Conservation (phyloP, 2,797 vertebrate species). For the Fundulus diaphanus region DNA sequence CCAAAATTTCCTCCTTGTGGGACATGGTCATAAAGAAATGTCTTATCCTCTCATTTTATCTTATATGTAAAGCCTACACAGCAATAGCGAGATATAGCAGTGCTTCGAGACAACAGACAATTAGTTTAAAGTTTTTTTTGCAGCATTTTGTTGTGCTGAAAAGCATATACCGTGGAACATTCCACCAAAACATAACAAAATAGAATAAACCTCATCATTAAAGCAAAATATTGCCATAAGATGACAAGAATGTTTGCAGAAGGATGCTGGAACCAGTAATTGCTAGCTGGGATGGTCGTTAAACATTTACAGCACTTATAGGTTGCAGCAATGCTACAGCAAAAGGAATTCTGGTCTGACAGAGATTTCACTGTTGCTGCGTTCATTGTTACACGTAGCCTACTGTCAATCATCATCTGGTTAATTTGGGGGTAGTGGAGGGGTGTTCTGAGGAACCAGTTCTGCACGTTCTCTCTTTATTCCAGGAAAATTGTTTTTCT, state of each 20-base stretch:
- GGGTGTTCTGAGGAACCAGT: neutral
- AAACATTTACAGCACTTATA: constrained; percentile 36
- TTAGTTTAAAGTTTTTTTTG: too few species aligned
- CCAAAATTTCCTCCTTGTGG: too few species aligned
- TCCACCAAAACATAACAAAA: too few species aligned
- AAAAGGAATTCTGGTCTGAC: constrained; percentile 16
- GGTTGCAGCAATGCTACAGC: neutral
- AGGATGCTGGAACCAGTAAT: constrained; percentile 17
- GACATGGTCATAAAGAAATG: too few species aligned
- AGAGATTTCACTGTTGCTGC: neutral
- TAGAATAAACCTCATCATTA: neutral
- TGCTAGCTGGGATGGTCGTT: constrained; percentile 27
- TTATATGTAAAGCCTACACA: too few species aligned
- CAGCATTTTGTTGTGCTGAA: too few species aligned
- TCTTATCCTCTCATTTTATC: too few species aligned
- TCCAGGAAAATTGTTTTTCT: neutral
- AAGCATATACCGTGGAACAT: too few species aligned
- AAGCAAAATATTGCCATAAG: constrained; percentile 11
- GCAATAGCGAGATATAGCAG: too few species aligned
- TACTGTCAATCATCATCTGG: neutral
- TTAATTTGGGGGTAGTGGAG: neutral
- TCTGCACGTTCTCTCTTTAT: neutral
- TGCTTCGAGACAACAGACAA: too few species aligned
- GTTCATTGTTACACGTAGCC: neutral
- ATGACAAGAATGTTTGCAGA: constrained; percentile 14